Evolutionary conservation across 2,888 invertebrate species (phyloP).

Genomic region (Horisme vitalbata): DNA sequence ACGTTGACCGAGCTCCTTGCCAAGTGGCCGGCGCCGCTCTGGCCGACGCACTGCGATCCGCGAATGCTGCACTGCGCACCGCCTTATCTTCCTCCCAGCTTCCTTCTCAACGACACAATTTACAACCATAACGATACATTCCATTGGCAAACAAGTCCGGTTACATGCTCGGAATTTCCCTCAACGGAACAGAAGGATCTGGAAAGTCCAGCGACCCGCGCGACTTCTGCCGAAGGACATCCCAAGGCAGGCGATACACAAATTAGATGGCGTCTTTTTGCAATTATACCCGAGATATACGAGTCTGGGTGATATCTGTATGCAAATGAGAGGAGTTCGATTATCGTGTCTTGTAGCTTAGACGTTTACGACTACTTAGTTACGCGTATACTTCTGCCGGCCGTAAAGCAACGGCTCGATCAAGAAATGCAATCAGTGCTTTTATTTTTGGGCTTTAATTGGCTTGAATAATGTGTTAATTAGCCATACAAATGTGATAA

Average conservation of each 20-base stretch:
- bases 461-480: conserved; percentile 18
- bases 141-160: conserved; percentile 66
- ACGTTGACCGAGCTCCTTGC: conserved; percentile 78
- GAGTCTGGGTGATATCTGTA: conserved; percentile 46
- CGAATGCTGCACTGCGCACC: conserved; percentile 74
- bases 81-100: conserved; percentile 54
- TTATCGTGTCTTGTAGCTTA: conserved; percentile 49
- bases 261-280: conserved; percentile 34
- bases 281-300: conserved; percentile 41
- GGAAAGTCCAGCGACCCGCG: conserved; percentile 29
- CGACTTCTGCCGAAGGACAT: conserved; percentile 43
- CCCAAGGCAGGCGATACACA: conserved; percentile 41
- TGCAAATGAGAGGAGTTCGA: conserved; percentile 56
- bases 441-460: conserved; percentile 16
- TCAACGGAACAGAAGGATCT: conserved; percentile 25
- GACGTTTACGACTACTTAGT: conserved; percentile 60
- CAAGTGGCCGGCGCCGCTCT: conserved; percentile 77
- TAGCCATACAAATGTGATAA: conserved; percentile 16
- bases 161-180: conserved; percentile 33
- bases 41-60: conserved; percentile 73
- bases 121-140: conserved; percentile 59
- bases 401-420: conserved; percentile 11
- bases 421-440: conserved; percentile 10
- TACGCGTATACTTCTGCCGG: conserved; percentile 46
- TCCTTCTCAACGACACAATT: conserved; percentile 64